These are phyloP conservation scores for Lasioglossum albipes DNA, from an alignment of 1,140 invertebrate species.

Conservation along the genomic window DNA sequence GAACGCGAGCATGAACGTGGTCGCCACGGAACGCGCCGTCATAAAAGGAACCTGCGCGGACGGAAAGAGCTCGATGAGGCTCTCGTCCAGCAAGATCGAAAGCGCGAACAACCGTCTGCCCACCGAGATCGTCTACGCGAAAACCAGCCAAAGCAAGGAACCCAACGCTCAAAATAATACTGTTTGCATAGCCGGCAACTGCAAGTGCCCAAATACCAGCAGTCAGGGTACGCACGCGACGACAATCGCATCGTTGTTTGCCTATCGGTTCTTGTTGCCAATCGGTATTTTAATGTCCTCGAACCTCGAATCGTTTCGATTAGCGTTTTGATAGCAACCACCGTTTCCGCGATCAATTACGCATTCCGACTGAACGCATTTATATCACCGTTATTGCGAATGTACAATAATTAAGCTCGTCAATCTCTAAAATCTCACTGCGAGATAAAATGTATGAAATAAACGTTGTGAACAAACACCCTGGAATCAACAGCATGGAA, in stretches of 20 bases:
- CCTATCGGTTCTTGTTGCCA: too few species aligned
- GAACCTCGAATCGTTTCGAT: too few species aligned
- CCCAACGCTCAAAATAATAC: conserved; percentile 61
- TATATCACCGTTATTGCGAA: too few species aligned
- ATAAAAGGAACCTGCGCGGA: conserved; percentile 65
- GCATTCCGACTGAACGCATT: too few species aligned
- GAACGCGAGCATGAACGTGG: conserved; percentile 64
- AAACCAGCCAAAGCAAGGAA: conserved; percentile 2
- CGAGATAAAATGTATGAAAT: too few species aligned
- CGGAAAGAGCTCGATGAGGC: conserved; percentile 67
- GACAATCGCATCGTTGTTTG: neutral
- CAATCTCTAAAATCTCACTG: too few species aligned
- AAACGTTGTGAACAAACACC: too few species aligned
- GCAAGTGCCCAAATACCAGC: conserved; percentile 65
- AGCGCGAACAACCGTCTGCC: conserved; percentile 63
- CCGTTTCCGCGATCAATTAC: too few species aligned
- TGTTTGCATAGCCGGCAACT: conserved; percentile 70
- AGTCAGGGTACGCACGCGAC: neutral
- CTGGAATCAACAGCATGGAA: too few species aligned
- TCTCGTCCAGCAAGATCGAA: conserved; percentile 56
- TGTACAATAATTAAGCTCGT: too few species aligned
- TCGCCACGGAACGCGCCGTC: conserved; percentile 38
- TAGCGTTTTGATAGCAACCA: too few species aligned
- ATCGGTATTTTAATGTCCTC: too few species aligned
- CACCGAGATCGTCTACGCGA: conserved; percentile 66